Evolutionary conservation across 2,888 invertebrate species (phyloP), one percentile per base, ranked within the genome.

Genomic region (Zeuzera pyrina): DNA sequence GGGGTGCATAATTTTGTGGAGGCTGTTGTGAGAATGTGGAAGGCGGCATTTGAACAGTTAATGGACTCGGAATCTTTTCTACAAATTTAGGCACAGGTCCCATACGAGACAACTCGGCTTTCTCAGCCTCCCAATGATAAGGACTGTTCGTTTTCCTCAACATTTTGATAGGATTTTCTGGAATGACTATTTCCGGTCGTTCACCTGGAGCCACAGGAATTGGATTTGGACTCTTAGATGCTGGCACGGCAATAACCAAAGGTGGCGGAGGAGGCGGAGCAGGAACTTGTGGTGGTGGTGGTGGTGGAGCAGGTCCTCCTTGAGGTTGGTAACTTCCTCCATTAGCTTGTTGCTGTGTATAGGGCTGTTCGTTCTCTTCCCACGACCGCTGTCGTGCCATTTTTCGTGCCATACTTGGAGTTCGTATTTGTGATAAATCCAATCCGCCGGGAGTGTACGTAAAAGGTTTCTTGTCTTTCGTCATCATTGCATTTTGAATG

Each of bases 371-470:
- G 54, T 52, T 87, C 59, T 65, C 85, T 66, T 57, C 89, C 70
- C 43, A 84, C 66, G 64, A 91, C 81, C 43, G 90, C 88, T 77
- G 92, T 13, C 72, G 60, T 37, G 87, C 88, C 57, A 91, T 70
- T 41, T 95, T 85, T 46, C 93, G 86, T 2, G 92, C 93, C 94
- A 96, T 95, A 48, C 94, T 88, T 6, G 95, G 95, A 32, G 94
- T 95, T 41, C 89, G 88, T 39, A 96, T 95, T 74, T 96, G 94
- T 6, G 94, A 94, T 31, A 96, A 84, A 69, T 96, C 94, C 36
- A 96, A 86, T 42, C 96, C 96, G 11, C 96, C 95, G 1, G 96
- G 96, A 11, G 95, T 95, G 69, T 97, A 97, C n/a, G 96, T 96
- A 67, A 97, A 97, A 7, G 96, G 96, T 60, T 96, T 96, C 73